Conservation (phyloP, 2,797 vertebrate genomes). For the Cyprinella venusta region DNA sequence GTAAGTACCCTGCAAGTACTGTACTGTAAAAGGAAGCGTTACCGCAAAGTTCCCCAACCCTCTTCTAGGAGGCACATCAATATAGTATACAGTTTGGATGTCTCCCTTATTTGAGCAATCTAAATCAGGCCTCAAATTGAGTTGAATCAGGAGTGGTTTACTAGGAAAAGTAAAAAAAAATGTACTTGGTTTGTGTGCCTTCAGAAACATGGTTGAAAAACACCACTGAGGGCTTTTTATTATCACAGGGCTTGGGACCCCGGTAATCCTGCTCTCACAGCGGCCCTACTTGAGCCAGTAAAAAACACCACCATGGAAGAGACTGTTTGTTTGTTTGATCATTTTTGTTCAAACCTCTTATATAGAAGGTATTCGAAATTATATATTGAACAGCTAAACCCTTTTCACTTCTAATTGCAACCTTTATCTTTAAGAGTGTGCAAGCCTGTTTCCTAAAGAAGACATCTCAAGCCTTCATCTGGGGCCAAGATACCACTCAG, state of each 20-base stretch:
- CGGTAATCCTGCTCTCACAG: background rate
- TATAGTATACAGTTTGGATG: background rate
- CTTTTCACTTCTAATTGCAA: background rate
- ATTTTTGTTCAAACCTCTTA: background rate
- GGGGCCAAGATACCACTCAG: slow-evolving; percentile 20
- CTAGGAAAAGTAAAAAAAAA: too few relatives aligned
- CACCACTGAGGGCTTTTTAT: background rate
- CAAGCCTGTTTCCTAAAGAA: background rate
- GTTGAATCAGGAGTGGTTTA: too few relatives aligned
- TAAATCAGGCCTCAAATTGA: too few relatives aligned
- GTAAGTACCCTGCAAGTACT: too few relatives aligned
- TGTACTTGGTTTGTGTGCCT: background rate
- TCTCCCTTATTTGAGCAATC: background rate
- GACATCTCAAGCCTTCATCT: background rate
- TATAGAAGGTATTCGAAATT: too few relatives aligned
- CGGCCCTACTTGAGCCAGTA: background rate
- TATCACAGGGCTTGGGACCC: too few relatives aligned
- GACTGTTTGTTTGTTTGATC: background rate
- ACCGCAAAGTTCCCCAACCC: too few relatives aligned
- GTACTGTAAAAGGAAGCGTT: too few relatives aligned
- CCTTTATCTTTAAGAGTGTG: background rate
- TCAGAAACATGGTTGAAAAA: too few relatives aligned
- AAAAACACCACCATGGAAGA: background rate
- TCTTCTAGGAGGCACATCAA: background rate
- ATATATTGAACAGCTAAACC: background rate